A percentile compares a stretch with the other conserved stretches of the same genome.
These are phyloP conservation scores for Amphiprion clarkii DNA, from an alignment of 2,797 vertebrate species.

Conservation along the genomic window DNA sequence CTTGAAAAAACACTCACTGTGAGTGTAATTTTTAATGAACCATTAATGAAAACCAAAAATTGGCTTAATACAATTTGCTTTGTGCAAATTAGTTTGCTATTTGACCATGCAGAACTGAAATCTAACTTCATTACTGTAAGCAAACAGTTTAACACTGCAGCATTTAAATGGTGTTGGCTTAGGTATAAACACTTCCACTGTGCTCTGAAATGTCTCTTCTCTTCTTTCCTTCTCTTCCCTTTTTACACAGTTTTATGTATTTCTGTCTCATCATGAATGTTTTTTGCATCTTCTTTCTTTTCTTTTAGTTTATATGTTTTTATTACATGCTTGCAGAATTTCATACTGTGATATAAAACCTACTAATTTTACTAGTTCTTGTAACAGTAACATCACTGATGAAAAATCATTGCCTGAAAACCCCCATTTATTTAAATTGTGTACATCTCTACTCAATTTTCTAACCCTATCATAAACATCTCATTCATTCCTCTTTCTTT, in stretches of 20 bases:
- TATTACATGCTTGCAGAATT: background rate
- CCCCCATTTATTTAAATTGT: background rate
- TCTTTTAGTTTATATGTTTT: too few relatives aligned
- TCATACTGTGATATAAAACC: background rate
- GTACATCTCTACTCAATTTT: background rate
- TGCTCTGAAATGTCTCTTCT: background rate
- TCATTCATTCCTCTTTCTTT: background rate
- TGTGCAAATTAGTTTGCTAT: background rate
- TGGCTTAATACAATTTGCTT: background rate
- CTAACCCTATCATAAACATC: conserved; percentile 27
- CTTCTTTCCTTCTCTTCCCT: background rate
- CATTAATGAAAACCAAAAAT: background rate
- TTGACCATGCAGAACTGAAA: background rate
- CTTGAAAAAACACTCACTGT: too few relatives aligned
- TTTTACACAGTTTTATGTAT: too few relatives aligned
- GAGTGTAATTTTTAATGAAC: background rate
- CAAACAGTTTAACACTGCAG: background rate
- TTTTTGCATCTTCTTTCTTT: background rate
- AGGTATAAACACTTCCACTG: too few relatives aligned
- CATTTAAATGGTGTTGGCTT: background rate
- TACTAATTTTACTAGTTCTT: background rate
- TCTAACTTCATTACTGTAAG: background rate
- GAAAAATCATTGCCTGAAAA: conserved; percentile 15
- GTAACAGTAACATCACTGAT: background rate
- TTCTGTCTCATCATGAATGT: background rate